Percentiles rank a stretch among this genome's conserved stretches.
Conservation (phyloP, 2,797 vertebrate genomes). For the Pantherophis alleghaniensis region DNA sequence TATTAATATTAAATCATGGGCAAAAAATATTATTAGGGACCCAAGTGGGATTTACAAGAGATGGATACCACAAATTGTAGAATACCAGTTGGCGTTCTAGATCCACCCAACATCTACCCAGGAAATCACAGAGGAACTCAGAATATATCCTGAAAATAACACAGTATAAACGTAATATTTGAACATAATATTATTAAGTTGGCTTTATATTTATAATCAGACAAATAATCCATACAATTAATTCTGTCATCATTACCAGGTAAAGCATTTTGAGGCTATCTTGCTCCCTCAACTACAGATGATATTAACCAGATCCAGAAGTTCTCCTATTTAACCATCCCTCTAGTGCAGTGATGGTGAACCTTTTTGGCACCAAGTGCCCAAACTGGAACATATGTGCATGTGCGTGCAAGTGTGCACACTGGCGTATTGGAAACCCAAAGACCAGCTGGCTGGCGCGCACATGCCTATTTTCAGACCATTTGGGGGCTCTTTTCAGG, state of each 20-base stretch:
- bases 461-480: too few species aligned
- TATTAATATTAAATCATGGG: constrained; percentile 34
- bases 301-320: too few species aligned
- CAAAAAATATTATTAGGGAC: constrained; percentile 10
- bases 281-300: neutral
- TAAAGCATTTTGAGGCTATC: neutral
- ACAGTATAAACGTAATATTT: neutral
- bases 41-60: neutral
- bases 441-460: too few species aligned
- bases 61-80: neutral
- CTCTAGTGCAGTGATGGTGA: neutral
- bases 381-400: too few species aligned
- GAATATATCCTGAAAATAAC: neutral
- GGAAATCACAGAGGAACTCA: neutral
- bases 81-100: neutral
- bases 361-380: too few species aligned
- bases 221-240: neutral
- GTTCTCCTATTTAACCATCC: neutral
- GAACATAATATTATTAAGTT: neutral
- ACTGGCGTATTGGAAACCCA: too few species aligned
- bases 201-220: neutral
- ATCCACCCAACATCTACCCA: neutral
- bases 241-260: neutral
- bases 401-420: too few species aligned
- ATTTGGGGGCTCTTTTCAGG: too few species aligned